These are phyloP conservation scores for Drosophila hamatofila DNA, from an alignment of 2,888 invertebrate species.

Conservation along the genomic window DNA sequence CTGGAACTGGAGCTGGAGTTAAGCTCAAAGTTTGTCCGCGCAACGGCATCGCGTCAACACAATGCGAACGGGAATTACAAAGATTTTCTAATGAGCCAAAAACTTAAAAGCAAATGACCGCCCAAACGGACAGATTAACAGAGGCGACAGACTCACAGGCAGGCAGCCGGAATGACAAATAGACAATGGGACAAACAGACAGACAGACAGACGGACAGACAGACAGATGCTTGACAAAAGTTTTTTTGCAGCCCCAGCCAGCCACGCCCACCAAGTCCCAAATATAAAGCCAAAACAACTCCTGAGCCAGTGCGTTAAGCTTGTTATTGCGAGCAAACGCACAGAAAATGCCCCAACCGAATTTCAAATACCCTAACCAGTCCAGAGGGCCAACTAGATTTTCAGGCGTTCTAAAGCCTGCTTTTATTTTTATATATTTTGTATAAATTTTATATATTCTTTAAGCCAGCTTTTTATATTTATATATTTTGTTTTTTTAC, in stretches of 20 bases:
- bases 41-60: conserved; percentile 48
- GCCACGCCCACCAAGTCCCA: conserved; percentile 32
- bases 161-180: conserved; percentile 1
- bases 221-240: conserved; percentile 35
- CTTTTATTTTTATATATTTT: not conserved
- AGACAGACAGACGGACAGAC: conserved; percentile 4
- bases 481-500: not conserved
- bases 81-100: conserved; percentile 77
- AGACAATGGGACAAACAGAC: conserved; percentile 7
- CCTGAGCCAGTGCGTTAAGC: not conserved
- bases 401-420: not conserved
- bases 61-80: conserved; percentile 59
- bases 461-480: not conserved
- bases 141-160: not conserved
- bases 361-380: conserved; percentile 1
- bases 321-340: conserved; percentile 8
- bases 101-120: conserved; percentile 66
- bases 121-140: conserved; percentile 7
- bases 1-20: conserved; percentile 26
- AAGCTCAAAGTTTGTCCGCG: conserved; percentile 45
- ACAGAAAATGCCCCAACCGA: not conserved
- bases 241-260: conserved; percentile 32
- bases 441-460: not conserved
- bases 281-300: conserved; percentile 11
- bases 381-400: not conserved